Evolutionary conservation across 2,888 invertebrate genomes (phyloP).

Genomic region (Rosalia funebris): DNA sequence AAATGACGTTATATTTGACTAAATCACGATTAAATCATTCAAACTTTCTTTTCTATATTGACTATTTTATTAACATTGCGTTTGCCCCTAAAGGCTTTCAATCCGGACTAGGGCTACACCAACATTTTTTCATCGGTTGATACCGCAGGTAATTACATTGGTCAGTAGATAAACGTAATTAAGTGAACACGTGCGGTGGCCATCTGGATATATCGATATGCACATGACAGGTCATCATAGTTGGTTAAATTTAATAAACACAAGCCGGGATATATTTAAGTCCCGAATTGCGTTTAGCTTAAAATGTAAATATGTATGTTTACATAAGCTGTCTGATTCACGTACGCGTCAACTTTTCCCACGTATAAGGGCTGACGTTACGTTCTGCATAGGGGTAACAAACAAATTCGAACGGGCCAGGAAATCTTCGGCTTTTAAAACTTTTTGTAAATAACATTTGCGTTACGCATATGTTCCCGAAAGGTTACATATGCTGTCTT

Average conservation of each 20-base stretch:
- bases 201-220: constrained; percentile 31
- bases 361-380: constrained; percentile 19
- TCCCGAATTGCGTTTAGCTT: constrained; percentile 23
- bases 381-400: constrained; percentile 12
- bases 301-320: constrained; percentile 30
- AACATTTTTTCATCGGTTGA: constrained; percentile 13
- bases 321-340: constrained; percentile 28
- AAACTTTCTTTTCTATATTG: too few species aligned
- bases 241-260: constrained; percentile 31
- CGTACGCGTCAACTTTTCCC: constrained; percentile 28
- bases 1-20: too few species aligned
- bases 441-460: not conserved
- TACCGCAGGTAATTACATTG: constrained; percentile 17
- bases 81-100: too few species aligned
- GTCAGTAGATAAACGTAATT: constrained; percentile 31
- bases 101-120: too few species aligned
- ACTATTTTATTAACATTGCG: too few species aligned
- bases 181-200: constrained; percentile 27
- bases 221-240: constrained; percentile 32
- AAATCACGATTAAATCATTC: too few species aligned
- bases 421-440: not conserved
- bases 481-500: too few species aligned
- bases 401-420: not conserved
- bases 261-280: constrained; percentile 6
- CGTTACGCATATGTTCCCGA: too few species aligned